phyloP scores from a whole-genome alignment of 2,797 vertebrate genomes.

The Micrastur ruficollis region DNA sequence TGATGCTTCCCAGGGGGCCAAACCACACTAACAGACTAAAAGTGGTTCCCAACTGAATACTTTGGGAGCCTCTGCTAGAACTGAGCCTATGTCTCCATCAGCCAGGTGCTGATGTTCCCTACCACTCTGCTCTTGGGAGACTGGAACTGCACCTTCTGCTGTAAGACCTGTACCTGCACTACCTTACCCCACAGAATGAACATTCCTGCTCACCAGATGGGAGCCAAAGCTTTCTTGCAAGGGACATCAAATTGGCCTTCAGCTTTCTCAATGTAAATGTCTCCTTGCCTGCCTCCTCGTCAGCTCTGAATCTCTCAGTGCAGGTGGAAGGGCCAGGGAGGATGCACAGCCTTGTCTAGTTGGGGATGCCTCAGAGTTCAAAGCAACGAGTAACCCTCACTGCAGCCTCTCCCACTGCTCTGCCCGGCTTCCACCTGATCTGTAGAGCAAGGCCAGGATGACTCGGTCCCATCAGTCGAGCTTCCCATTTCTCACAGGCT shows the following conservation, averaged over 20 bases:
- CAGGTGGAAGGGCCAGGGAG: neutral
- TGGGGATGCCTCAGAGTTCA: neutral
- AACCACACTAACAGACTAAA: neutral
- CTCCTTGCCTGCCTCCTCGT: neutral
- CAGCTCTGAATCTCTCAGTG: neutral
- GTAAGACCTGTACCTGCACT: neutral
- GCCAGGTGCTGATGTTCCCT: neutral
- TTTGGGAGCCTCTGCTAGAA: neutral
- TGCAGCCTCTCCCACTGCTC: neutral
- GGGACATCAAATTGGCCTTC: neutral
- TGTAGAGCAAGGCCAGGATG: neutral
- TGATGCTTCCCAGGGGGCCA: neutral
- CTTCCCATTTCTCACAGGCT: neutral
- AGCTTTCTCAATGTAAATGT: neutral
- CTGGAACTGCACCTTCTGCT: neutral
- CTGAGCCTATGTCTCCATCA: neutral
- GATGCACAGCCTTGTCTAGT: neutral
- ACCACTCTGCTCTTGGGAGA: neutral
- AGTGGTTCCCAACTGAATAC: neutral
- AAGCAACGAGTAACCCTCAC: neutral
- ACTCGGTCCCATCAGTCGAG: neutral
- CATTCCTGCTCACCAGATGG: accelerated
- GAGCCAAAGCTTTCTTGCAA: neutral
- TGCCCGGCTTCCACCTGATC: neutral
- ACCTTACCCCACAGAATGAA: neutral